Base-by-base conservation (phyloP, 2,113 vertebrate species). In the Ifrita kowaldi region DNA sequence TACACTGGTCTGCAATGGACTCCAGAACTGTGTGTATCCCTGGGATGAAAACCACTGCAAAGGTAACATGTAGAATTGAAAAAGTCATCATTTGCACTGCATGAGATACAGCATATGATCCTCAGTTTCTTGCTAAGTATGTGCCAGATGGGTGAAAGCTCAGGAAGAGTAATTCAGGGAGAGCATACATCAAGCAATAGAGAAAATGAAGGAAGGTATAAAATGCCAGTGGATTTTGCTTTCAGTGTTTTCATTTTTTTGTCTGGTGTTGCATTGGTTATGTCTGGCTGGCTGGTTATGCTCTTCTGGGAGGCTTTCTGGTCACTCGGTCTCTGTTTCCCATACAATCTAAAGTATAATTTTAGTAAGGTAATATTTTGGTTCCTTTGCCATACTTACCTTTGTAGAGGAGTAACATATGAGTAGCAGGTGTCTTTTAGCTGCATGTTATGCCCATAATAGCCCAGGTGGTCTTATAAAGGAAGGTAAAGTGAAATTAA, bases 31-130 rank as follows among this genome's bases (percentile, higher is more conserved):
- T 89, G 99, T 99, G 59, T 99, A 99, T 94, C 99, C 99, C 74
- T 99, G 99, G 99, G 99, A 99, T 71, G 99, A 99, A 98, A 99
- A 99, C 93, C 99, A 99, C 57, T 99, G 99, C 95, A 99, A 99
- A 99, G 99, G 99, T 99, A 98, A 99, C 89, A 80, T 32, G 10
- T 55, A 67, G 73, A 64, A 52, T 3, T 77, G 13, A 15, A 92
- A 92, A 76, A 19, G 37, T 41, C 42, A 39, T 44, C 13, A 47
- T 53, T 82, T 57, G n/a, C 33, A 46, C 30, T 78, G 27, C 8
- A 5, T 30, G 12, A 52, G 13, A 60, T 32, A 46, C 21, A 90
- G 28, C 7, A 11, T 35, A 24, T 53, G 55, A 63, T 47, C 13
- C 23, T 80, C 71, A 78, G n/a, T 62, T 78, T 80, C 53, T 80